These are phyloP conservation scores for Cotesia chilonis DNA, from an alignment of 1,140 invertebrate species.

Conservation along the genomic window DNA sequence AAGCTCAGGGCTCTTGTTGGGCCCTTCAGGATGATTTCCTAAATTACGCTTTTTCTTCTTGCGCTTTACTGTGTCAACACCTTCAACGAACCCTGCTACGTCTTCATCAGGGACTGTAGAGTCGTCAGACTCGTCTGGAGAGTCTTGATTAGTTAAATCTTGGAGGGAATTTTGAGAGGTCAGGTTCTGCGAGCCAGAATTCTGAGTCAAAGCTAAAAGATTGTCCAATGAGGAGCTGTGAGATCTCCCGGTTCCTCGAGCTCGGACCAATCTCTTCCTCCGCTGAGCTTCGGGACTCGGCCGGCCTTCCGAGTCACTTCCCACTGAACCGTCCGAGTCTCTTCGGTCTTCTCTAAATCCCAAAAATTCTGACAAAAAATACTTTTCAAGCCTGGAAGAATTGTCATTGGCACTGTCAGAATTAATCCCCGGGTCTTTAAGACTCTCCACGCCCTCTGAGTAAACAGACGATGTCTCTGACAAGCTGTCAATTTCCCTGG, in stretches of 20 bases:
- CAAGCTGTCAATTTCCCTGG: slow-evolving; percentile 73
- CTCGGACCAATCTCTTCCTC: slow-evolving; percentile 79
- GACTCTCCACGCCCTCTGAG: slow-evolving; percentile 81
- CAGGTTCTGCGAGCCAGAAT: slow-evolving; percentile 36
- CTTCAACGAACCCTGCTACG: slow-evolving; percentile 72
- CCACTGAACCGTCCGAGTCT: slow-evolving; percentile 82
- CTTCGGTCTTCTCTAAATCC: slow-evolving; percentile 77
- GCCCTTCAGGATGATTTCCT: slow-evolving; percentile 53
- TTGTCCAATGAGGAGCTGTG: slow-evolving; percentile 84
- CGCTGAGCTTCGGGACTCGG: slow-evolving; percentile 84
- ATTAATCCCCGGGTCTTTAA: slow-evolving; percentile 63
- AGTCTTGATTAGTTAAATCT: slow-evolving; percentile 56
- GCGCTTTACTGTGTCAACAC: slow-evolving; percentile 84
- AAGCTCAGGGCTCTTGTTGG: slow-evolving; percentile 68
- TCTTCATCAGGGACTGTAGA: slow-evolving; percentile 77
- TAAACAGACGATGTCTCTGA: slow-evolving; percentile 90
- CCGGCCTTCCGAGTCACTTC: slow-evolving; percentile 86
- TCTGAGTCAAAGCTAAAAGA: slow-evolving; percentile 69
- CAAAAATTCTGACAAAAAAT: slow-evolving; percentile 87
- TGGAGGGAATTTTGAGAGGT: slow-evolving; percentile 66
- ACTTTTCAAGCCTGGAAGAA: slow-evolving; percentile 87
- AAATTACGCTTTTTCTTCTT: slow-evolving; percentile 75
- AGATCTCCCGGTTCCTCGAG: slow-evolving; percentile 80
- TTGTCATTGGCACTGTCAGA: slow-evolving; percentile 75
- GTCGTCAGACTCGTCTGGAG: slow-evolving; percentile 70